Conservation (phyloP, 2,113 vertebrate species). For the Lucifuga dentata region DNA sequence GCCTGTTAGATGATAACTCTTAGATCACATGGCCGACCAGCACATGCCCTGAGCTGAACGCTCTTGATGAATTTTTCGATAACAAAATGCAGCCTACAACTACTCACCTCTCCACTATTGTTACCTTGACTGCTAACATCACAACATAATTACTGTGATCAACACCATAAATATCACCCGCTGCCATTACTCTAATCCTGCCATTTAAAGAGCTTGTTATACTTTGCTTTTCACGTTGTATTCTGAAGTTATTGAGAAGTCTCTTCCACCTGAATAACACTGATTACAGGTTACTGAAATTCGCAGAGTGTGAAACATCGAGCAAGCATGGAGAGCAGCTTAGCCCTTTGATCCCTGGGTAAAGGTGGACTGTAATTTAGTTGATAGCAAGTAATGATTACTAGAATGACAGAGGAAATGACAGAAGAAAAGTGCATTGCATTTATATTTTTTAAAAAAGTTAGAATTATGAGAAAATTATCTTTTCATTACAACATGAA, state of each 20-base stretch:
- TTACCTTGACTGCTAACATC: conserved; percentile 1
- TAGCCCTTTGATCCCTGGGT: neutral
- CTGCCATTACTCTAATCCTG: conserved; percentile 19
- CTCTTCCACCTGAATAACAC: conserved; percentile 31
- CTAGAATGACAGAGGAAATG: neutral
- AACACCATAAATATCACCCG: neutral
- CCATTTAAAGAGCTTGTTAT: conserved; percentile 10
- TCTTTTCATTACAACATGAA: no score
- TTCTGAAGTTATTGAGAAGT: conserved; percentile 13
- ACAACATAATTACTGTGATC: conserved; percentile 22
- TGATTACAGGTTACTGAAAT: conserved; percentile 60
- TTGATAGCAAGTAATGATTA: conserved; percentile 2
- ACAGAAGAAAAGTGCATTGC: neutral
- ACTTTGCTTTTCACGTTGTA: conserved; percentile 35
- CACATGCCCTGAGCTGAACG: no score
- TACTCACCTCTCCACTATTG: neutral
- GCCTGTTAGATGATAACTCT: no score
- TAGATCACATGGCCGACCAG: no score
- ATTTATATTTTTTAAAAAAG: no score
- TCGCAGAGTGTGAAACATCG: conserved; percentile 5
- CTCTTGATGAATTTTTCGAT: no score
- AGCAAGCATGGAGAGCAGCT: conserved; percentile 30
- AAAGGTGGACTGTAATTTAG: conserved; percentile 15
- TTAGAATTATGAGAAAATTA: no score
- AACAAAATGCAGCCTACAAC: neutral